Base-by-base conservation (phyloP, 35 echinoderm and acorn worm species). In the Ophiothrix spiculata region DNA sequence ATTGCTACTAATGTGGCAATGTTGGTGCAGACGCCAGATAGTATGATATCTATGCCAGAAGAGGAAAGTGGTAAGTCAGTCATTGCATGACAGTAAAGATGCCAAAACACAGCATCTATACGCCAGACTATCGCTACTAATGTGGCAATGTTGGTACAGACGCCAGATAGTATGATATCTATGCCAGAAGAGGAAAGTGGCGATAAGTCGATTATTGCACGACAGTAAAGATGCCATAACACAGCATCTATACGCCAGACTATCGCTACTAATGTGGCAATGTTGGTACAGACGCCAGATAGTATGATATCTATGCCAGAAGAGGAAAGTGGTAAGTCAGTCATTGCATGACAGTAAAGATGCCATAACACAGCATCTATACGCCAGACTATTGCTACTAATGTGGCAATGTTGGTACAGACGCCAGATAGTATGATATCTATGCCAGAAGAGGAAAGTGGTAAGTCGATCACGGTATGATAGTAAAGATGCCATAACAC, bases 21-120 rank as follows among this genome's bases (percentile, higher is more conserved):
- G 60, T 33, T 76, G 74, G 94, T 85, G 1, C 79, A 87, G 38
- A 97, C 94, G 0, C 94, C 94, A 12, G 94, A 97, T 74, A 97
- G 94, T 73, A 63, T 97, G 35, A 93, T 42, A 77, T 97, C 96
- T 4, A 79, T 84, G 42, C 81, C 76, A 21, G 92, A 94, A 32
- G 96, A 99, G 32, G 96, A 99, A 36, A 97, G 91, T 90, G 94
- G 94, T 97, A 28, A 81, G 90, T 91, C n/a, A n/a, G n/a, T n/a
- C n/a, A n/a, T n/a, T n/a, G n/a, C n/a, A n/a, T n/a, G n/a, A n/a
- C n/a, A n/a, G n/a, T n/a, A 94, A 79, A 81, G 85, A 45, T 32
- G 86, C 4, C 86, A 80, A 35, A 46, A 83, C n/a, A 86, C 91
- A 1, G 49, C 81, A n/a, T 80, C 88, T 33, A 82, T 82, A 56